Percentiles rank a stretch among this genome's conserved stretches.
Conservation (phyloP, 2,888 invertebrate genomes). For the Odontocolon sp. region DNA sequence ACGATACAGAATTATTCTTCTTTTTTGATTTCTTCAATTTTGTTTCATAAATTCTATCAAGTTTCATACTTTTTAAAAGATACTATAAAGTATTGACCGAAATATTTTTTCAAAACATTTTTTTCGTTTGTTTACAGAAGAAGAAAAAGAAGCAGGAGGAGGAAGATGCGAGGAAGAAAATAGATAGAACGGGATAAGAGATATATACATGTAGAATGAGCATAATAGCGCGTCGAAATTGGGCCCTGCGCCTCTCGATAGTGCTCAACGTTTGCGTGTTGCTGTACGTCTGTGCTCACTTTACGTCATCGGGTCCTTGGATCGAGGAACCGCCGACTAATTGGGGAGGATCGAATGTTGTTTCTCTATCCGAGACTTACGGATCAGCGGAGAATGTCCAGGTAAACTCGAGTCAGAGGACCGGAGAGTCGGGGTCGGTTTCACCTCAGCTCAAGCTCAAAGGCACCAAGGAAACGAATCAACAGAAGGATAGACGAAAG, state of each 20-base stretch:
- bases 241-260: conserved; percentile 88
- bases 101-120: no score
- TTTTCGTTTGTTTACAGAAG: no score
- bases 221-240: conserved; percentile 84
- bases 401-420: conserved; percentile 43
- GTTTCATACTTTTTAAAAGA: no score
- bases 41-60: no score
- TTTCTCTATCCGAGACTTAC: conserved; percentile 40
- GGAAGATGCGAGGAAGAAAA: not conserved
- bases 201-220: conserved; percentile 70
- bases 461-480: conserved; percentile 37
- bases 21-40: no score
- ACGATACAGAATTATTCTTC: no score
- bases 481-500: conserved; percentile 8
- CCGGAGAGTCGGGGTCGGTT: conserved; percentile 26
- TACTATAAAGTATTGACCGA: no score
- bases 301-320: conserved; percentile 80
- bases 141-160: not conserved
- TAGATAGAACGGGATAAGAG: conserved; percentile 1
- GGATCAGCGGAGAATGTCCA: conserved; percentile 43
- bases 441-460: not conserved
- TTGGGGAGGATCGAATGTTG: conserved; percentile 63
- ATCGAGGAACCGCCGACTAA: conserved; percentile 79
- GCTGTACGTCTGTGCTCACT: conserved; percentile 87
- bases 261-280: conserved; percentile 88